phyloP scores from a whole-genome alignment of 2,888 invertebrate species.

The Ophraella communa region DNA sequence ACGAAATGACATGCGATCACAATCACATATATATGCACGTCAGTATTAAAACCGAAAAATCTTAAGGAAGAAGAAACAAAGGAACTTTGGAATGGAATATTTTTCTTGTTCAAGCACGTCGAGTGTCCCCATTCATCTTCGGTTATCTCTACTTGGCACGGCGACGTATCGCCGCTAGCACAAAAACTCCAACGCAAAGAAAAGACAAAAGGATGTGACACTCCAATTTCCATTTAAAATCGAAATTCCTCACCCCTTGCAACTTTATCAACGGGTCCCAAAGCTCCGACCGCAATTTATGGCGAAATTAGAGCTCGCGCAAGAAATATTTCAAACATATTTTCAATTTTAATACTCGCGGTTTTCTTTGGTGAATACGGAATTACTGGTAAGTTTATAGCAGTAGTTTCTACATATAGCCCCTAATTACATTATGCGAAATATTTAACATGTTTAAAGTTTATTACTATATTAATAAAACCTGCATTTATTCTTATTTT shows the following conservation, averaged over 20 bases:
- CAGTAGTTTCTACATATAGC: not conserved
- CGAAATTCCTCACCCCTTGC: conserved; percentile 53
- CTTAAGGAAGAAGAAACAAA: conserved; percentile 50
- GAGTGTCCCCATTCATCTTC: conserved; percentile 57
- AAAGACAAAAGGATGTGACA: conserved; percentile 61
- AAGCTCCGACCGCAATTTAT: conserved; percentile 48
- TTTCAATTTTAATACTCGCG: conserved; percentile 12
- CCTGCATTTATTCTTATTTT: no score
- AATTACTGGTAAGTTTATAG: not conserved
- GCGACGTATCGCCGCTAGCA: conserved; percentile 54
- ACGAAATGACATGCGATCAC: conserved; percentile 43
- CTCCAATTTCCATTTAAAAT: conserved; percentile 61
- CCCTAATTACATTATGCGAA: not conserved
- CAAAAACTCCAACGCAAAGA: conserved; percentile 52
- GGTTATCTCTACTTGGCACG: conserved; percentile 57
- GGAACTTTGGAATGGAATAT: conserved; percentile 55
- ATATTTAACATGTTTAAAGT: not conserved
- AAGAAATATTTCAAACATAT: conserved; percentile 22
- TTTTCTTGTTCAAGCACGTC: conserved; percentile 56
- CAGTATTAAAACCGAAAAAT: conserved; percentile 50
- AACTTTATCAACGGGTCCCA: conserved; percentile 49
- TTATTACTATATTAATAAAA: no score
- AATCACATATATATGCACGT: conserved; percentile 48
- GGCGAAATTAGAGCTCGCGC: conserved; percentile 25
- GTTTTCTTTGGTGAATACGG: conserved; percentile 2